These are phyloP conservation scores for Columba janthina DNA, from an alignment of 2,113 vertebrate genomes.

Conservation along the genomic window DNA sequence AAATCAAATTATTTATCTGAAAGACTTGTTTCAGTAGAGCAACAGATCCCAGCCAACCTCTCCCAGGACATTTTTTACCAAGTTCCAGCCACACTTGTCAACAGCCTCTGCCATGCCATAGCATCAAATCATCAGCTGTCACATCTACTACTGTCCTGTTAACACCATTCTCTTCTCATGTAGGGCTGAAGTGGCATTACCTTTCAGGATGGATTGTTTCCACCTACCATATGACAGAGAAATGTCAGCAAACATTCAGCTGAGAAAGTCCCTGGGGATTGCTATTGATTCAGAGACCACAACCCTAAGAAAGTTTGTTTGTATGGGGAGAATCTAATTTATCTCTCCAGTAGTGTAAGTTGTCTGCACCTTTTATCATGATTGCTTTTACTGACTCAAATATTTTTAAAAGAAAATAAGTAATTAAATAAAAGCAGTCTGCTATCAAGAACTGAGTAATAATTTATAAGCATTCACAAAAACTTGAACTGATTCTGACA, in stretches of 20 bases:
- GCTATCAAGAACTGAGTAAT: background rate
- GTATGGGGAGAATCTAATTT: background rate
- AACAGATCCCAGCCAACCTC: background rate
- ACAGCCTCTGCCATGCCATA: background rate
- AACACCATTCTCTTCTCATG: background rate
- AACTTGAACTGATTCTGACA: conserved; percentile 25
- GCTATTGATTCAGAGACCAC: background rate
- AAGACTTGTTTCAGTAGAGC: background rate
- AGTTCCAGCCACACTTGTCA: background rate
- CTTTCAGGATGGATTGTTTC: background rate
- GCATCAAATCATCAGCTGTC: background rate
- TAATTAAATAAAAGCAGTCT: background rate
- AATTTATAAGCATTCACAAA: background rate
- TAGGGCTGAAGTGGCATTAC: background rate
- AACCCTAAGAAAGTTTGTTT: background rate
- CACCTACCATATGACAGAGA: background rate
- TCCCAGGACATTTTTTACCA: background rate
- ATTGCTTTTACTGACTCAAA: background rate
- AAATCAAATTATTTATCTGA: background rate
- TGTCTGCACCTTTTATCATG: background rate
- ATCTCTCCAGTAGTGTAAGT: background rate
- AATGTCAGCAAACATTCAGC: background rate
- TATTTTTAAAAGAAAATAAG: conserved; percentile 12
- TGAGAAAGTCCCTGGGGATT: background rate
- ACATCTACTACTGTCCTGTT: background rate